Evolutionary conservation across 92 coral and sea anemone species (phyloP).

Genomic region (Anthopleura xanthogrammica): DNA sequence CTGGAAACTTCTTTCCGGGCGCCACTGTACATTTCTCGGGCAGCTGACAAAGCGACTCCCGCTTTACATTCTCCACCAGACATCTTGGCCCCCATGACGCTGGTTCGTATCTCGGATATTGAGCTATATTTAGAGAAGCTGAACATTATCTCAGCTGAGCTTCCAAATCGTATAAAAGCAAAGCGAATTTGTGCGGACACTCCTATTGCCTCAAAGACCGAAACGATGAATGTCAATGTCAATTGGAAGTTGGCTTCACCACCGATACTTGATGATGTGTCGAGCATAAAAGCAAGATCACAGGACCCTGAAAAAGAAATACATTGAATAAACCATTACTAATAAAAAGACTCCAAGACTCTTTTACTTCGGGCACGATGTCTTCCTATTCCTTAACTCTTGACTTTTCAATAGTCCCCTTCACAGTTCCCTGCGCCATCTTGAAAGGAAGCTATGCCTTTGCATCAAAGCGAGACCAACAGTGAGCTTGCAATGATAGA

Average conservation of each 20-base stretch:
- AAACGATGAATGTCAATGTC: constrained; percentile 35
- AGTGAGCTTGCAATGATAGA: too few relatives aligned
- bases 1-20: constrained; percentile 40
- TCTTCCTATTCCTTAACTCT: too few relatives aligned
- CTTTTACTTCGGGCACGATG: too few relatives aligned
- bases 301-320: constrained; percentile 31
- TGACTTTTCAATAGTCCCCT: too few relatives aligned
- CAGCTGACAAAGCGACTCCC: constrained; percentile 54
- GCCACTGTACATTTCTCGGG: constrained; percentile 60
- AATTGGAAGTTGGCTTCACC: constrained; percentile 54
- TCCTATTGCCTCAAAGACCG: constrained; percentile 44
- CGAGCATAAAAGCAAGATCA: constrained; percentile 60
- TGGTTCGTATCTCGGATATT: constrained; percentile 50
- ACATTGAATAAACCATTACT: too few relatives aligned
- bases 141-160: constrained; percentile 34
- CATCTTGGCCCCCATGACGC: constrained; percentile 34
- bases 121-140: constrained; percentile 38
- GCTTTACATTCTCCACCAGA: constrained; percentile 47
- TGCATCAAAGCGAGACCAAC: too few relatives aligned
- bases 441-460: too few relatives aligned
- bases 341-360: too few relatives aligned
- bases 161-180: constrained; percentile 45
- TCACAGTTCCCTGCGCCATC: too few relatives aligned
- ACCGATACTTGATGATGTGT: constrained; percentile 47
- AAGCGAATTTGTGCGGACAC: constrained; percentile 39